Conservation (phyloP, 2,888 invertebrate genomes). For the Melanophora roralis region DNA sequence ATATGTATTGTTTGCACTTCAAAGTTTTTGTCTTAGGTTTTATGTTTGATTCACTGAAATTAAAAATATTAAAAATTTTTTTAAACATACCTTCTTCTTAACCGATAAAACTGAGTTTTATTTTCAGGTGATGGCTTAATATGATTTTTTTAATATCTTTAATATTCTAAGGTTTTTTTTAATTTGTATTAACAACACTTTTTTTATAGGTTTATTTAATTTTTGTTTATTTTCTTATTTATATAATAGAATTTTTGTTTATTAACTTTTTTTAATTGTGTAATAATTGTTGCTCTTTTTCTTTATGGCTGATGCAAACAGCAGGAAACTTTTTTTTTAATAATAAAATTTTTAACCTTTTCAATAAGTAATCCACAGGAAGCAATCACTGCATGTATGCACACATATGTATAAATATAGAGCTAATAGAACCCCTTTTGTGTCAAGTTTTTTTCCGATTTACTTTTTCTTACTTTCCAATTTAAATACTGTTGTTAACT, state of each 20-base stretch:
- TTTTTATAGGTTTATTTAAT: neutral
- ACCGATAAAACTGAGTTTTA: no score
- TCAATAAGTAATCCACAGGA: constrained; percentile 67
- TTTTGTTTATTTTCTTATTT: neutral
- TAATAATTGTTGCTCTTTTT: constrained; percentile 14
- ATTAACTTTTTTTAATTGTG: neutral
- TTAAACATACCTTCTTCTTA: no score
- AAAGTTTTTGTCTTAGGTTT: no score
- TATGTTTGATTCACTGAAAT: no score
- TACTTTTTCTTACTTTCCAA: neutral
- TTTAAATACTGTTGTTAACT: constrained; percentile 73
- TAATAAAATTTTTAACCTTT: constrained; percentile 67
- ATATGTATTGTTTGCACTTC: no score
- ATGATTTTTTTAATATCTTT: no score
- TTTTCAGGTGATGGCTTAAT: no score
- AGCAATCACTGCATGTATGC: constrained; percentile 39
- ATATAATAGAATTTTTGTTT: neutral
- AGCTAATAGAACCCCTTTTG: constrained; percentile 28
- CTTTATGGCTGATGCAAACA: constrained; percentile 50
- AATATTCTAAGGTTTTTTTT: no score
- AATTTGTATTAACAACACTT: no score
- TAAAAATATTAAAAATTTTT: no score
- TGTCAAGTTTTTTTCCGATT: neutral
- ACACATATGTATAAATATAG: no score
- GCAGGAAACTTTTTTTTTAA: constrained; percentile 27